Evolutionary conservation across 2,888 invertebrate genomes (phyloP).

Genomic region (Automeris io): DNA sequence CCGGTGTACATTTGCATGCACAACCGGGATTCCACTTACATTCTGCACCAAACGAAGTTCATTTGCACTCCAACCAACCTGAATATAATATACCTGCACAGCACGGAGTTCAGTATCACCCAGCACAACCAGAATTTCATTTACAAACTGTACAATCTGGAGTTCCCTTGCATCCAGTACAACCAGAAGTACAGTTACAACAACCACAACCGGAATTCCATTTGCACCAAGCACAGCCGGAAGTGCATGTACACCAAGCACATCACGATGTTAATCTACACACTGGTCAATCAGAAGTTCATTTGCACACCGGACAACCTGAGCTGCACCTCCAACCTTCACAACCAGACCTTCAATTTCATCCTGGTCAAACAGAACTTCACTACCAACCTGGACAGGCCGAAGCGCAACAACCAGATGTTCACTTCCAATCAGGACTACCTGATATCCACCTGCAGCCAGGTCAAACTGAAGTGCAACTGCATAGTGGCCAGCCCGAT

Average conservation of each 20-base stretch:
- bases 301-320: slow-evolving; percentile 6
- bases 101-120: slow-evolving; percentile 13
- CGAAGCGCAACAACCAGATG: slow-evolving; percentile 12
- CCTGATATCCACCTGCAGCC: slow-evolving; percentile 14
- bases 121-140: slow-evolving; percentile 13
- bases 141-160: slow-evolving; percentile 12
- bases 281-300: slow-evolving; percentile 5
- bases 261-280: slow-evolving; percentile 6
- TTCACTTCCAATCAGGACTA: slow-evolving; percentile 10
- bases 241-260: slow-evolving; percentile 7
- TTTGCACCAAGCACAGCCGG: slow-evolving; percentile 10
- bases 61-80: slow-evolving; percentile 14
- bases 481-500: slow-evolving; percentile 10
- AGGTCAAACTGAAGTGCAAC: slow-evolving; percentile 13
- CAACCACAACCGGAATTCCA: slow-evolving; percentile 11
- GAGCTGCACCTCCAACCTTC: slow-evolving; percentile 10
- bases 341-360: slow-evolving; percentile 14
- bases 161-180: slow-evolving; percentile 12
- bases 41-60: slow-evolving; percentile 17
- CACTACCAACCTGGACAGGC: slow-evolving; percentile 12
- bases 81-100: slow-evolving; percentile 18
- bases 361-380: slow-evolving; percentile 11
- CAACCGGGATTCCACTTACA: slow-evolving; percentile 18
- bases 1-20: slow-evolving; percentile 26
- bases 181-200: slow-evolving; percentile 10